Percentiles rank a stretch among this genome's conserved stretches.
phyloP scores from a whole-genome alignment of 2,888 invertebrate genomes.

The Mesoligia furuncula region DNA sequence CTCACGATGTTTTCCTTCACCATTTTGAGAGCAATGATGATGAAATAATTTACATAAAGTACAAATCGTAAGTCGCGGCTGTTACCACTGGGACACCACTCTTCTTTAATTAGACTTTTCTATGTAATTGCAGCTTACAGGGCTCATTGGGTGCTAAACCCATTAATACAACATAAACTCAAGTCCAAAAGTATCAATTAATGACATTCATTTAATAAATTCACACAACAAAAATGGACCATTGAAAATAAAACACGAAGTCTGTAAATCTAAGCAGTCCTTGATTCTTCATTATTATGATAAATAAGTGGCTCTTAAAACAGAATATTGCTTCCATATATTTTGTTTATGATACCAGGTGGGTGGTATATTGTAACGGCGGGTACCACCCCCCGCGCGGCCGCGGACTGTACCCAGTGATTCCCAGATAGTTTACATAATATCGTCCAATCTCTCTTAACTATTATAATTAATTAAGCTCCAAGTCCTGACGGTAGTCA shows the following conservation, averaged over 20 bases:
- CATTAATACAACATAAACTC: neutral
- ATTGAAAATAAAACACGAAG: neutral
- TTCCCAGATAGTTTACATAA: constrained; percentile 77
- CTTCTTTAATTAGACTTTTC: neutral
- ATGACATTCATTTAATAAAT: neutral
- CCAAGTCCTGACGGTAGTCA: constrained; percentile 77
- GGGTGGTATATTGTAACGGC: constrained; percentile 68
- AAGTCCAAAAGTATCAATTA: neutral
- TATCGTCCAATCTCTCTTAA: constrained; percentile 81
- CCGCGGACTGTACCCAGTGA: constrained; percentile 37
- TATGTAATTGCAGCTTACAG: neutral
- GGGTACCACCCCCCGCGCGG: constrained; percentile 61
- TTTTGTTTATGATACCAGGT: constrained; percentile 62
- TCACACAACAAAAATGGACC: neutral
- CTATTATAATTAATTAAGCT: constrained; percentile 85
- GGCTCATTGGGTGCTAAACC: neutral
- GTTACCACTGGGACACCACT: too few species aligned
- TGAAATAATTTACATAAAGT: too few species aligned
- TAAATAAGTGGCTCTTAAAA: constrained; percentile 58
- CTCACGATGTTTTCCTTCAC: too few species aligned
- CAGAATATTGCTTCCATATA: constrained; percentile 56
- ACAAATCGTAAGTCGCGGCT: too few species aligned
- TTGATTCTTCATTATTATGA: constrained; percentile 42
- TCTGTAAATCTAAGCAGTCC: constrained; percentile 32
- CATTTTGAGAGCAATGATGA: too few species aligned